Conservation (phyloP, 2,797 vertebrate species). For the Merluccius polli region DNA sequence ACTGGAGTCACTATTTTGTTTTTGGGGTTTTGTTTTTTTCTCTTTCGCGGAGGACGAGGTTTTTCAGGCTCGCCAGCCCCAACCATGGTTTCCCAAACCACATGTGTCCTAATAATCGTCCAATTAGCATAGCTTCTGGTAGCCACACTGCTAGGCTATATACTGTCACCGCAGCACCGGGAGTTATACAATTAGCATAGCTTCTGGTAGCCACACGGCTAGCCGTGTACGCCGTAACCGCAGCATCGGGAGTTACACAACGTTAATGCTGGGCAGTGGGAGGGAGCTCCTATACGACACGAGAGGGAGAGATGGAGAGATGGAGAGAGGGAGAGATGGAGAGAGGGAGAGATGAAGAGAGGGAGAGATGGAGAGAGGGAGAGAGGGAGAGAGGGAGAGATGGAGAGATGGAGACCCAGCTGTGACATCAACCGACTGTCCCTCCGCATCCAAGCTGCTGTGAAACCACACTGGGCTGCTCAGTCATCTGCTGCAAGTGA, state of each 20-base stretch:
- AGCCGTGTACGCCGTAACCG: background rate
- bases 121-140: conserved; percentile 25
- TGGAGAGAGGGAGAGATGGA: background rate
- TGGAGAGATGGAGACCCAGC: conserved; percentile 38
- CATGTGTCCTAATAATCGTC: conserved; percentile 23
- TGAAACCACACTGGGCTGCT: conserved; percentile 17
- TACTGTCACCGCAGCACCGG: too few species aligned
- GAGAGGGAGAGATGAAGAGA: background rate
- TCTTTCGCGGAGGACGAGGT: background rate
- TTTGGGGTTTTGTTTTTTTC: background rate
- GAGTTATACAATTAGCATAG: background rate
- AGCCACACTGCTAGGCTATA: background rate
- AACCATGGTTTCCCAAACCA: conserved; percentile 21
- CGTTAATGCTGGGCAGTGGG: conserved; percentile 26
- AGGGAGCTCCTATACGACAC: conserved; percentile 39
- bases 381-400: background rate
- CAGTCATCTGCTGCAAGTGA: conserved; percentile 5
- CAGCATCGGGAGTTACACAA: background rate
- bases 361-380: background rate
- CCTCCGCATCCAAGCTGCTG: conserved; percentile 34
- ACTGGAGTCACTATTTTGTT: background rate
- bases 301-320: too few species aligned
- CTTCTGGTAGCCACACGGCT: conserved; percentile 12
- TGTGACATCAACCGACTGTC: conserved; percentile 33
- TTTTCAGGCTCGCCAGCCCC: conserved; percentile 14